Conservation (phyloP, 2,113 vertebrate genomes). For the Ploceus nigricollis region DNA sequence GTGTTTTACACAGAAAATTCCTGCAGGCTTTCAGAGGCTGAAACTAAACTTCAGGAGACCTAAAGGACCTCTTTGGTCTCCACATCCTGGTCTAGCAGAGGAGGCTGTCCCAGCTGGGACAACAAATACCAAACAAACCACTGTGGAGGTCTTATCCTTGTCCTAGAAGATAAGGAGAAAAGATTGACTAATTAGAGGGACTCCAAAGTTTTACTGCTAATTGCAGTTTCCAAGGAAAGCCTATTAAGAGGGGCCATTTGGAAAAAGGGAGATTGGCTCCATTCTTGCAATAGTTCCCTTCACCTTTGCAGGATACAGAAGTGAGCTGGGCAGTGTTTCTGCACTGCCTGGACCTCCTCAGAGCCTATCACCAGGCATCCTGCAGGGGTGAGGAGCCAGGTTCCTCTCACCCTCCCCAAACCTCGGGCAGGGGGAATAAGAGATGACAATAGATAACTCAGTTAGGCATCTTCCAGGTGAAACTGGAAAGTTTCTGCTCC, state of each 20-base stretch:
- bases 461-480: neutral
- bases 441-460: neutral
- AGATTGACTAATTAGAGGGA: neutral
- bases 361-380: neutral
- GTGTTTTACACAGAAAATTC: neutral
- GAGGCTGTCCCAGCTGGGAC: neutral
- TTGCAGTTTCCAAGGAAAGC: neutral
- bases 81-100: neutral
- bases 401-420: neutral
- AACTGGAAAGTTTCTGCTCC: neutral
- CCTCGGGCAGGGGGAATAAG: neutral
- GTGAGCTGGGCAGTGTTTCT: neutral
- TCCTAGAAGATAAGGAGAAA: neutral
- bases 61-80: neutral
- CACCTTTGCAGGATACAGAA: neutral
- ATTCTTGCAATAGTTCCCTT: neutral
- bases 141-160: neutral
- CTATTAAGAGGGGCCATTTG: fast-evolving
- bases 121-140: neutral
- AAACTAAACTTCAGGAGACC: neutral
- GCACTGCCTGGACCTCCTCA: neutral
- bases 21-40: neutral
- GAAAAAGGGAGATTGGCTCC: neutral
- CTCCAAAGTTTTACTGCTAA: neutral
- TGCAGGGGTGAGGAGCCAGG: neutral